phyloP scores from a whole-genome alignment of 2,888 invertebrate genomes.

The Baronia brevicornis region DNA sequence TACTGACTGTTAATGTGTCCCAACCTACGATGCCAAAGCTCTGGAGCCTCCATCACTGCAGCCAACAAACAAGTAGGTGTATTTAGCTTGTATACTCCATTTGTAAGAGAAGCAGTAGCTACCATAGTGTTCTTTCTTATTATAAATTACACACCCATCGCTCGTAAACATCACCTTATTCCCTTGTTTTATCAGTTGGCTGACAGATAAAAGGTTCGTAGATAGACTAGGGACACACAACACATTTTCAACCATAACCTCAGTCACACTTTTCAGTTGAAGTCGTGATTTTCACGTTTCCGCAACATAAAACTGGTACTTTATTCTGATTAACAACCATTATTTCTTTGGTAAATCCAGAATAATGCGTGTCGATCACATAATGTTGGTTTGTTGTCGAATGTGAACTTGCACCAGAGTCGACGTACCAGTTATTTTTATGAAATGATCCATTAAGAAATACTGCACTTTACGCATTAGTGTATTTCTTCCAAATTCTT shows the following conservation, averaged over 20 bases:
- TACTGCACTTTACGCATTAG: slow-evolving; percentile 17
- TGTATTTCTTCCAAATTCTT: slow-evolving; percentile 3
- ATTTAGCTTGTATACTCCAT: slow-evolving; percentile 18
- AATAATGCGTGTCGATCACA: slow-evolving; percentile 6
- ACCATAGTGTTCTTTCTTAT: slow-evolving; percentile 11
- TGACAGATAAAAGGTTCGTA: slow-evolving; percentile 17
- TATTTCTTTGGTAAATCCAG: slow-evolving; percentile 15
- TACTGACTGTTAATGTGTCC: slow-evolving; percentile 16
- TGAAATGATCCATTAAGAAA: slow-evolving; percentile 16
- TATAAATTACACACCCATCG: slow-evolving; percentile 12
- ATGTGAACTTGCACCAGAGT: slow-evolving; percentile 16
- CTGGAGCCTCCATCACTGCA: slow-evolving; percentile 6
- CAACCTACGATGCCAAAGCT: slow-evolving; percentile 16
- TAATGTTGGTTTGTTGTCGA: slow-evolving; percentile 10
- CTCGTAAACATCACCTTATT: slow-evolving; percentile 15
- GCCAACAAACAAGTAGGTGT: slow-evolving; percentile 8
- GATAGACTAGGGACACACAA: slow-evolving; percentile 13
- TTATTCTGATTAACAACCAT: slow-evolving; percentile 16
- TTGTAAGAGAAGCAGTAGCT: slow-evolving; percentile 13
- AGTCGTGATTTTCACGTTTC: slow-evolving; percentile 15
- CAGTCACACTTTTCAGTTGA: slow-evolving; percentile 8
- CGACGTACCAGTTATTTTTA: slow-evolving; percentile 19
- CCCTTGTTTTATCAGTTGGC: slow-evolving; percentile 14
- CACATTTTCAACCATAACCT: slow-evolving; percentile 13
- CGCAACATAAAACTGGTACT: slow-evolving; percentile 14